These are phyloP conservation scores for Clivina fossor DNA, from an alignment of 2,888 invertebrate species.

Conservation along the genomic window DNA sequence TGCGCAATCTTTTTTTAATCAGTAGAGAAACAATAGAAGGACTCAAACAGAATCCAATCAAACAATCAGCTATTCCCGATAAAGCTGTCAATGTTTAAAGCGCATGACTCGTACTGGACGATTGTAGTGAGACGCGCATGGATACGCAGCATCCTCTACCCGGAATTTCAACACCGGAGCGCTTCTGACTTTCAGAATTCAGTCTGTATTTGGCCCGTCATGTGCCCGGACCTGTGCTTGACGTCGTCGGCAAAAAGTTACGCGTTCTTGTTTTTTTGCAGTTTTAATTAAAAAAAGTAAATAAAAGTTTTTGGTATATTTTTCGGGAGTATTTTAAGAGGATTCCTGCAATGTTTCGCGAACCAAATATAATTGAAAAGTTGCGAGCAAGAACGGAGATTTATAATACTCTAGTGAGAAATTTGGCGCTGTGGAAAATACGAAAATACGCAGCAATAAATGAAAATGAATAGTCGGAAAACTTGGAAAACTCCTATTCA, in stretches of 20 bases:
- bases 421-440: neutral
- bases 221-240: conserved; percentile 21
- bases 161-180: conserved; percentile 15
- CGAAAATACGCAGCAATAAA: conserved; percentile 22
- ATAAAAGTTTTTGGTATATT: too few species aligned
- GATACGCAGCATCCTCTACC: conserved; percentile 24
- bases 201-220: conserved; percentile 22
- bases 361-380: conserved; percentile 23
- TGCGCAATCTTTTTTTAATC: conserved; percentile 26
- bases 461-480: conserved; percentile 27
- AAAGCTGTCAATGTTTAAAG: conserved; percentile 1
- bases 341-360: too few species aligned
- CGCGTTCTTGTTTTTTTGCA: neutral
- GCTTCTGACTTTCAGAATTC: too few species aligned
- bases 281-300: too few species aligned
- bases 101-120: conserved; percentile 6
- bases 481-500: conserved; percentile 16
- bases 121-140: conserved; percentile 19
- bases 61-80: conserved; percentile 3
- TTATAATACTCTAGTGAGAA: conserved; percentile 20
- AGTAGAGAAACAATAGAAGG: conserved; percentile 25
- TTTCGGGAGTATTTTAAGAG: too few species aligned
- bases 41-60: conserved; percentile 3
- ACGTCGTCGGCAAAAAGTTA: neutral
- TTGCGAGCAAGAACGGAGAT: conserved; percentile 16